Base-by-base conservation (phyloP, 2,797 vertebrate species). In the Rhincodon typus region DNA sequence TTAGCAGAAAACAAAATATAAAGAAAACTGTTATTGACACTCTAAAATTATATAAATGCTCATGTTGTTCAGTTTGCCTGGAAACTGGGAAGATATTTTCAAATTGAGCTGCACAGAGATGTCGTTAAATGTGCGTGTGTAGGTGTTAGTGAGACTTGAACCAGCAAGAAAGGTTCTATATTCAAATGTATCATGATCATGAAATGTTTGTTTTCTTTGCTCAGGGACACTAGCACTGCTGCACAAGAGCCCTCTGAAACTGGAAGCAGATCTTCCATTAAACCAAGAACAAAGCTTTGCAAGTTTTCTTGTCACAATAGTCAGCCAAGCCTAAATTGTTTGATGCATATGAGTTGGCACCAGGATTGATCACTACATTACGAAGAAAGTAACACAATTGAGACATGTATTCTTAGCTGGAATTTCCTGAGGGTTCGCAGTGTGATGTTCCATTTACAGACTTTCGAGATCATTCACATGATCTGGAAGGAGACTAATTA, bases 401-500 rank as follows among this genome's bases (percentile, higher is more conserved):
- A 66, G 57, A 17, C 27, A 5, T 50, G 57, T 21, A 21, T 62
- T 66, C 66, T 91, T 66, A 5, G 8, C 19, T 66, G 34, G 30
- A 62, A 34, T 90, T 90, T 62, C 53, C 57, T n/a, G 1, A n/a
- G 66, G 57, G 57, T 7, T 13, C 17, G 34, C 66, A 19, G 15
- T 66, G 88, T 66, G 88, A 67, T 91, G 62, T 66, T 66, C 34
- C 34, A 91, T 38, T 90, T n/a, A 53, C 25, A 34, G 50, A 72
- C 12, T 62, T 62, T 50, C 46, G 4, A 12, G 57, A n/a, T 12
- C 34, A 77, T 13, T 34, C 62, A 79, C 50, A 27, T 7, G 46
- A 66, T 1, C 38, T 94, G 77, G 95, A 96, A 95, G 96, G 74
- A 90, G 57, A 62, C 4, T 25, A 7, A 46, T 38, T 12, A 91